Conservation (phyloP, 2,888 invertebrate species). For the Cheilosia vulpina region DNA sequence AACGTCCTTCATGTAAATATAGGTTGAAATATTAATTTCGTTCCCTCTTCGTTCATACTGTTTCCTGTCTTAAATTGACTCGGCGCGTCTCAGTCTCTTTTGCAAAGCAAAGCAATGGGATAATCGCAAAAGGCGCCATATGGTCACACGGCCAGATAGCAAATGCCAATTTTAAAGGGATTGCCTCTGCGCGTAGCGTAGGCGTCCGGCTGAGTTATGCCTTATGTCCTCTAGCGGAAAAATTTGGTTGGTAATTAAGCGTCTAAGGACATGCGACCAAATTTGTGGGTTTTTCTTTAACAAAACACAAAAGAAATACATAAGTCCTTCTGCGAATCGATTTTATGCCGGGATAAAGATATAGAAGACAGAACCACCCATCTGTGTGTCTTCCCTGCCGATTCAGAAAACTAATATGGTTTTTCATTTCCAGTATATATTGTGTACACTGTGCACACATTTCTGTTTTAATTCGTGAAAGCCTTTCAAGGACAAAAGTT, state of each 20-base stretch:
- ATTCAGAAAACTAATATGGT: slow-evolving; percentile 56
- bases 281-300: slow-evolving; percentile 48
- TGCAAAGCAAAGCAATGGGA: background rate
- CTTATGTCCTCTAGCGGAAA: background rate
- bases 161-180: slow-evolving; percentile 8
- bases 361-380: slow-evolving; percentile 19
- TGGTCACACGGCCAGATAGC: background rate
- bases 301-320: slow-evolving; percentile 1
- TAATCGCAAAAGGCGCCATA: slow-evolving; percentile 45
- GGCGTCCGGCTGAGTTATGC: slow-evolving; percentile 37
- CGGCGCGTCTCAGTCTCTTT: background rate
- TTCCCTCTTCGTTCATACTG: background rate
- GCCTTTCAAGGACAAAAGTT: slow-evolving; percentile 46
- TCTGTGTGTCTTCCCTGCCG: slow-evolving; percentile 18
- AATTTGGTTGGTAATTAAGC: slow-evolving; percentile 57
- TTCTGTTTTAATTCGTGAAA: slow-evolving; percentile 15
- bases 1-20: slow-evolving; percentile 25
- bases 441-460: slow-evolving; percentile 1
- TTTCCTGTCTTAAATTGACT: background rate
- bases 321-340: slow-evolving; percentile 69
- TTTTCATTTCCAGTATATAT: slow-evolving; percentile 23
- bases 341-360: slow-evolving; percentile 62
- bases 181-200: slow-evolving; percentile 8
- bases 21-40: slow-evolving; percentile 20
- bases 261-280: slow-evolving; percentile 59